Evolutionary conservation across 2,888 invertebrate genomes (phyloP).

Genomic region (Nipponacmea schrenckii): DNA sequence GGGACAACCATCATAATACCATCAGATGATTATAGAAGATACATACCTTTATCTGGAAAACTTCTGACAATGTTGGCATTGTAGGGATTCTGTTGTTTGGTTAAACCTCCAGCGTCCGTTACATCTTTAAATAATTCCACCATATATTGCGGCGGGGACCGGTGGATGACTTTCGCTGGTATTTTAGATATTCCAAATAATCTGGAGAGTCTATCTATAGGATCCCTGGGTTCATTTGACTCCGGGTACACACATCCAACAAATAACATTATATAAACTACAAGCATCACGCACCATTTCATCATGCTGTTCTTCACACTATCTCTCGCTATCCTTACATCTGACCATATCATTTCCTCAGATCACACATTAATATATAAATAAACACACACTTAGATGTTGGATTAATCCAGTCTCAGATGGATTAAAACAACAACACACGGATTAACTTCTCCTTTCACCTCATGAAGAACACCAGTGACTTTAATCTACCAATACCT

Average conservation of each 20-base stretch:
- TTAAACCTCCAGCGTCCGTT: conserved; percentile 70
- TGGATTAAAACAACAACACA: too few species aligned
- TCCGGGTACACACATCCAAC: neutral
- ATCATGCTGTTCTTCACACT: neutral
- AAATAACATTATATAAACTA: neutral
- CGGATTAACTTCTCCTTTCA: too few species aligned
- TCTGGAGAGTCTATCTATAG: conserved; percentile 56
- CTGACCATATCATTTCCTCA: neutral
- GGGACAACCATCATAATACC: too few species aligned
- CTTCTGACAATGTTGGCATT: conserved; percentile 73
- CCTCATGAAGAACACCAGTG: too few species aligned
- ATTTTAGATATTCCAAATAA: conserved; percentile 62
- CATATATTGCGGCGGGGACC: conserved; percentile 73
- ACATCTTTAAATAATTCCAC: conserved; percentile 72
- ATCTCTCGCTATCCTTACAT: neutral
- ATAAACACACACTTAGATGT: neutral
- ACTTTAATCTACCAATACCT: too few species aligned
- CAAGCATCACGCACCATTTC: neutral
- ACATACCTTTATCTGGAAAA: conserved; percentile 67
- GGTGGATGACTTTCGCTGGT: conserved; percentile 46
- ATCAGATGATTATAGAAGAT: too few species aligned
- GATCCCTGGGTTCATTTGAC: conserved; percentile 42
- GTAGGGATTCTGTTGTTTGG: conserved; percentile 70
- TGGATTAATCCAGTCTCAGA: too few species aligned
- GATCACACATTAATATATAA: neutral